These are phyloP conservation scores for Tribolium madens DNA, from an alignment of 1,140 invertebrate species.

Conservation along the genomic window DNA sequence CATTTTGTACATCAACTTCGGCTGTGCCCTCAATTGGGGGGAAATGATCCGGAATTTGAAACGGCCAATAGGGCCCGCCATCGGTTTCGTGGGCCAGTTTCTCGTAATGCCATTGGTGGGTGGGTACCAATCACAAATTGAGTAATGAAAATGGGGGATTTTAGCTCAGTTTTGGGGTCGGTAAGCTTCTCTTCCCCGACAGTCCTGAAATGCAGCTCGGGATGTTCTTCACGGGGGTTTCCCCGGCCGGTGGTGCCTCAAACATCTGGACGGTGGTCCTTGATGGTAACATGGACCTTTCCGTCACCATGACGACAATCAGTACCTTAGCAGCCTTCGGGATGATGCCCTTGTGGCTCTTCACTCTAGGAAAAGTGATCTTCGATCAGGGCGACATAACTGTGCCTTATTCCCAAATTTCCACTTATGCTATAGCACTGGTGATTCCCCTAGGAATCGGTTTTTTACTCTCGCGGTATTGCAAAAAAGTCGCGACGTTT, in stretches of 20 bases:
- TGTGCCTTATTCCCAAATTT: constrained; percentile 87
- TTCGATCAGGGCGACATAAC: constrained; percentile 77
- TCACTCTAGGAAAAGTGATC: constrained; percentile 86
- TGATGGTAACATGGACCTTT: constrained; percentile 89
- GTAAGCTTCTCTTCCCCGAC: constrained; percentile 78
- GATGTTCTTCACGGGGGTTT: constrained; percentile 91
- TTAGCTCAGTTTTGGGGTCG: constrained; percentile 83
- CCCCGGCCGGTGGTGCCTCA: constrained; percentile 93
- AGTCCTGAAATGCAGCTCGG: constrained; percentile 82
- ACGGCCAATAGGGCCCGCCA: constrained; percentile 84
- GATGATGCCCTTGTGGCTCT: constrained; percentile 96
- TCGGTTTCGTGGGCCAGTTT: constrained; percentile 88
- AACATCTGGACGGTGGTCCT: constrained; percentile 94
- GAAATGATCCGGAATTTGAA: constrained; percentile 78
- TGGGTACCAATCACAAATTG: no score
- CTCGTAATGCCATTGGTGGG: constrained; percentile 90
- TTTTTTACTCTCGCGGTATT: constrained; percentile 77
- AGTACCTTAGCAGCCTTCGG: constrained; percentile 68
- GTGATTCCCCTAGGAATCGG: constrained; percentile 88
- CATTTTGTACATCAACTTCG: constrained; percentile 91
- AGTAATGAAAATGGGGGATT: no score
- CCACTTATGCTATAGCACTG: constrained; percentile 80
- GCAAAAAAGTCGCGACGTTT: constrained; percentile 75
- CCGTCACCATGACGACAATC: constrained; percentile 93
- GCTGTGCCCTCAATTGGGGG: constrained; percentile 87